phyloP scores from a whole-genome alignment of 2,888 invertebrate genomes.

The Agrilus biguttatus region DNA sequence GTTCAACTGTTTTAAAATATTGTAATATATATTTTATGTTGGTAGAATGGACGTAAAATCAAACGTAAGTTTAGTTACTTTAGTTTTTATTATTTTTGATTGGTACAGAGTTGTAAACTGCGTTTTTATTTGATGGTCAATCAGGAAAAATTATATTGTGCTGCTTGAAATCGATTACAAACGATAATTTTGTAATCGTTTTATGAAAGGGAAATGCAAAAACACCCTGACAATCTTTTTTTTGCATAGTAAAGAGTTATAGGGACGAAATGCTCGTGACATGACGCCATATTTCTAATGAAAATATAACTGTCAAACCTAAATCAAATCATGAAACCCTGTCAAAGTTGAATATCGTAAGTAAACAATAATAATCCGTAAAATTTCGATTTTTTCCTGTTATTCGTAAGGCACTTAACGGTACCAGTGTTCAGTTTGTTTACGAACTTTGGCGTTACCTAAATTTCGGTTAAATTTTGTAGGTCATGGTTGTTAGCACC shows the following conservation, averaged over 20 bases:
- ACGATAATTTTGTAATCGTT: no score
- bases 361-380: slow-evolving; percentile 25
- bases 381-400: slow-evolving; percentile 5
- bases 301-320: slow-evolving; percentile 19
- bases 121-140: slow-evolving; percentile 12
- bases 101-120: slow-evolving; percentile 15
- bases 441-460: neutral
- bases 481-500: slow-evolving; percentile 23
- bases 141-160: no score
- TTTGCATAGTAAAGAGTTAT: no score
- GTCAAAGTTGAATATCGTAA: slow-evolving; percentile 24
- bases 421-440: neutral
- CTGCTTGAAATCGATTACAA: no score
- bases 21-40: no score
- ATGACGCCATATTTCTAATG: slow-evolving; percentile 23
- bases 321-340: slow-evolving; percentile 18
- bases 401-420: slow-evolving; percentile 2
- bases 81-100: slow-evolving; percentile 6
- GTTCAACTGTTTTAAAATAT: no score
- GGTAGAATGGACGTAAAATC: no score
- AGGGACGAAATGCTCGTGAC: neutral
- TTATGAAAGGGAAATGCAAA: no score
- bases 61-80: slow-evolving; percentile 2
- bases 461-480: slow-evolving; percentile 14
- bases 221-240: no score